Percentiles rank a stretch among this genome's conserved stretches.
Evolutionary conservation across 2,113 vertebrate species (phyloP).

Genomic region (Glareola pratincola): DNA sequence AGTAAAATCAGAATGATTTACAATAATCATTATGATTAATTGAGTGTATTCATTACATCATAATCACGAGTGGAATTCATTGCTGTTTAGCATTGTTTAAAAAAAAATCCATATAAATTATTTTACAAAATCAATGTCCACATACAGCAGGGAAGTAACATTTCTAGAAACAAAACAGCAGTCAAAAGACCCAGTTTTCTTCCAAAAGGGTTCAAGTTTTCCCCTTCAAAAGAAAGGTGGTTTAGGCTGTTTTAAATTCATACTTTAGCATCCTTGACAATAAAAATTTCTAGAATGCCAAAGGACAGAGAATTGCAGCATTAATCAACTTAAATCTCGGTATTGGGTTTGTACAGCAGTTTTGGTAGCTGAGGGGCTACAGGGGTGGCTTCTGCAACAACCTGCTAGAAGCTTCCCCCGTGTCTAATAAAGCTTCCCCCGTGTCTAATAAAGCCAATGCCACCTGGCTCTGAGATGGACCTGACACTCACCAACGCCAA

Average conservation of each 20-base stretch:
- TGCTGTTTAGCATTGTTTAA: not conserved
- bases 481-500: not conserved
- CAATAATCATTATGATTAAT: not conserved
- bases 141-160: not conserved
- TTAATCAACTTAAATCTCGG: not conserved
- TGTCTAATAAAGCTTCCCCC: too few species aligned
- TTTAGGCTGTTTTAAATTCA: not conserved
- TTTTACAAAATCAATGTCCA: not conserved
- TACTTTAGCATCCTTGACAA: not conserved
- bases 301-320: not conserved
- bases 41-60: not conserved
- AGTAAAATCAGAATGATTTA: not conserved
- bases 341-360: not conserved
- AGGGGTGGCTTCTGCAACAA: not conserved
- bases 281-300: not conserved
- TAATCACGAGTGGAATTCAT: not conserved
- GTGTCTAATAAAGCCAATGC: accelerated
- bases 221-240: not conserved
- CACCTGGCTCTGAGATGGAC: not conserved
- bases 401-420: not conserved
- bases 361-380: not conserved
- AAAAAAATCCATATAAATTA: not conserved
- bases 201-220: not conserved
- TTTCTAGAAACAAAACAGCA: not conserved
- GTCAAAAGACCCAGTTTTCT: not conserved